Base-by-base conservation (phyloP, 1,140 invertebrate genomes). In the Sinella curviseta region DNA sequence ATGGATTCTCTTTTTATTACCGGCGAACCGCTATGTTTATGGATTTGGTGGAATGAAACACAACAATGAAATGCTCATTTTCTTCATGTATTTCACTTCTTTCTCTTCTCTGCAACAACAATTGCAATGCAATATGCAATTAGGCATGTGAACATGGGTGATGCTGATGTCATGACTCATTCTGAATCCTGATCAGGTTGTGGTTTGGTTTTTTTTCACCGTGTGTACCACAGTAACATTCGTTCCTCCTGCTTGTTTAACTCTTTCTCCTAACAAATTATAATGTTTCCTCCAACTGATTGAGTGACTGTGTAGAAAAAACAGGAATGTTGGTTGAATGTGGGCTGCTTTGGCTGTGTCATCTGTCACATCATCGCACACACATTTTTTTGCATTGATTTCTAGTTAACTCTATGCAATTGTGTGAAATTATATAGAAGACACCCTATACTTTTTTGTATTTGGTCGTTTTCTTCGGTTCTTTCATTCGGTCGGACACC, bases 1-100 rank as follows among this genome's bases (percentile, higher is more conserved):
- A 70, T 70, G 65, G 31, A 70, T 70, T 70, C 31, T 70, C 65
- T 70, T 70, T 70, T 70, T 70, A 70, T 70, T 70, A n/a, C 65
- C 12, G 65, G 8, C 8, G 26, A 33, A 30, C 65, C 65, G 65
- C 31, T 70, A 70, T 70, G 65, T 70, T 31, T 70, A 70, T 14
- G 65, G 65, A 70, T 31, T 70, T 17, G 65, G 3, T 31, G 8
- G 26, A 12, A 70, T 70, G n/a, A 70, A 31, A 70, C 26, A 70
- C 14, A 30, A 70, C 31, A 33, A 33, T 70, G n/a, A 70, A 60
- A 48, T 65, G 57, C 57, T 26, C 57, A 65, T 65, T 65, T 26
- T 26, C 14, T 26, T n/a, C 57, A n/a, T 14, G 20, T 8, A 48
- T n/a, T n/a, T n/a, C 39, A 60, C 57, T 14, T 31, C 28, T 70